Evolutionary conservation across 2,113 vertebrate species (phyloP), one percentile per base, ranked within the genome.

Genomic region (Donacobius atricapilla): DNA sequence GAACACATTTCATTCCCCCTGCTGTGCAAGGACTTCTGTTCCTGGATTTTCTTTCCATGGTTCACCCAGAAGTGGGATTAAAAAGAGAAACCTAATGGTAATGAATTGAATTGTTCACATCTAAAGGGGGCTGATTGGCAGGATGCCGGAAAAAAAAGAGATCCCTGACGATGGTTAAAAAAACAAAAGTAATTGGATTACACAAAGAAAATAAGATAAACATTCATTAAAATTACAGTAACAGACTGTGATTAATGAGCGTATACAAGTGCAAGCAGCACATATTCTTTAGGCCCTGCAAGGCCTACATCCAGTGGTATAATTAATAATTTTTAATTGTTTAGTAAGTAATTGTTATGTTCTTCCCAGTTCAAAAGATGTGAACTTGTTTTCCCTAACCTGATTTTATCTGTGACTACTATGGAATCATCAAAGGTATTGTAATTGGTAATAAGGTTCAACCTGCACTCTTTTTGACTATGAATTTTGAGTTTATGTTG

Each of bases 51-150:
- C 91, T 98, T 98, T 97, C 97, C 70, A 78, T 53, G 76, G 83
- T 84, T 91, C 23, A 93, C 96, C 96, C 96, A 95, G 95, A 98
- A 97, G 98, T 96, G 94, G 92, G 88, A 97, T 96, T 97, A 96
- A 94, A 95, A 97, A 95, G 93, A 88, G 92, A 87, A 58, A 90
- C 95, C 94, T 98, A 98, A 98, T 97, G 97, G 97, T 98, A 98
- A 98, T 98, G 98, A 98, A 98, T 98, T 98, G 96, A 98, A 98
- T 98, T 98, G 97, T 97, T 97, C 91, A 87, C 83, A 88, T 95
- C 96, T 96, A 96, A 98, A 97, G 95, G 87, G 97, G 94, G 20
- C 84, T 91, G 97, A 97, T 68, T 98, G 98, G 97, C 98, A 98
- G 95, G 51, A 80, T 96, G 96, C 96, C 22, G 96, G 95, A 97